Percentiles rank a stretch among this genome's conserved stretches.
Evolutionary conservation across 2,888 invertebrate genomes (phyloP).

Genomic region (Scelioninae gen. 1): DNA sequence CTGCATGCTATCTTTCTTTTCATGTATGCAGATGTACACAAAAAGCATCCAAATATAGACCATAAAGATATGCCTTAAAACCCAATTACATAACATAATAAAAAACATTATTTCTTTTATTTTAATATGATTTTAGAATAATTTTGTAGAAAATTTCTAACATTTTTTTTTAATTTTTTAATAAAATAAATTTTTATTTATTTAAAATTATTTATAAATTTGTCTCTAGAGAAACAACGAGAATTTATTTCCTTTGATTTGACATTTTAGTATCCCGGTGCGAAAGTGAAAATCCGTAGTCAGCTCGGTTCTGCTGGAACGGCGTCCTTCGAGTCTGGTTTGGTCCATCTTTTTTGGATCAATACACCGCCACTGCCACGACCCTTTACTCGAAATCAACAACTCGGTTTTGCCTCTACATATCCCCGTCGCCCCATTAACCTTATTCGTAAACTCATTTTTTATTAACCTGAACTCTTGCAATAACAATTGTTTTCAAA

Average conservation of each 20-base stretch:
- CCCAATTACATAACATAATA: no score
- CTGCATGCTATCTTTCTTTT: slow-evolving; percentile 30
- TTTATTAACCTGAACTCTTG: slow-evolving; percentile 17
- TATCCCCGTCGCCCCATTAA: slow-evolving; percentile 55
- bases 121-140: no score
- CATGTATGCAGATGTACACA: slow-evolving; percentile 3
- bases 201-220: no score
- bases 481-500: slow-evolving; percentile 5
- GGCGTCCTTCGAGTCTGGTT: slow-evolving; percentile 75
- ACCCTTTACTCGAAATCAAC: slow-evolving; percentile 74
- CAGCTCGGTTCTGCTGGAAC: slow-evolving; percentile 72
- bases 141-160: no score
- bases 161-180: no score
- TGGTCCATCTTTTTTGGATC: slow-evolving; percentile 80
- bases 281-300: slow-evolving; percentile 52
- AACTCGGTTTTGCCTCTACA: slow-evolving; percentile 50
- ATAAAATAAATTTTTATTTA: no score
- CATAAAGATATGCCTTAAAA: slow-evolving; percentile 7
- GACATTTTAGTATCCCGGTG: slow-evolving; percentile 13
- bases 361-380: slow-evolving; percentile 75
- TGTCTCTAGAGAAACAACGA: slow-evolving; percentile 22
- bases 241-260: slow-evolving; percentile 33
- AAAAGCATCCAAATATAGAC: slow-evolving; percentile 15
- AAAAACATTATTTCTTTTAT: no score
- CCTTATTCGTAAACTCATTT: slow-evolving; percentile 38